Evolutionary conservation across 2,113 vertebrate species (phyloP).

Genomic region (Symphodus melops): DNA sequence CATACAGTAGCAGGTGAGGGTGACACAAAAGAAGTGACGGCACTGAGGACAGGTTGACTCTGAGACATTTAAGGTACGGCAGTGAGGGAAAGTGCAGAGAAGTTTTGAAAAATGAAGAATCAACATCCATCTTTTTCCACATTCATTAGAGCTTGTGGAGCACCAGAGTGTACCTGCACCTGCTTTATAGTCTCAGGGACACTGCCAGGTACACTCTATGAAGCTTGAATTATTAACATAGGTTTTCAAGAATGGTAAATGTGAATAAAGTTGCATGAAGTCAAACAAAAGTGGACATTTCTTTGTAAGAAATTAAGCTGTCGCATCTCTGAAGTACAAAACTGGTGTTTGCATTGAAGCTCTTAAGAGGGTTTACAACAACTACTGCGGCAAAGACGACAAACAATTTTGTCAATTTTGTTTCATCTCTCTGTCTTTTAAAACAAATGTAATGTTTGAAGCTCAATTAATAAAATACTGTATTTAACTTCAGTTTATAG

Average conservation of each 20-base stretch:
- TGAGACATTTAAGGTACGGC: slow-evolving; percentile 58
- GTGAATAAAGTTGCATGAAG: background rate
- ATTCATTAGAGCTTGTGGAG: slow-evolving; percentile 50
- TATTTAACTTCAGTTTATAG: no score
- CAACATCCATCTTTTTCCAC: slow-evolving; percentile 17
- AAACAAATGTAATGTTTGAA: no score
- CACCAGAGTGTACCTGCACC: slow-evolving; percentile 13
- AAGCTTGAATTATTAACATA: background rate
- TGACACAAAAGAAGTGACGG: slow-evolving; percentile 16
- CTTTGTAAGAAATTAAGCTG: background rate
- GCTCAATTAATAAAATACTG: no score
- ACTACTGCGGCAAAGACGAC: no score
- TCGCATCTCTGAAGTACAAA: background rate
- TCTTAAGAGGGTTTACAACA: no score
- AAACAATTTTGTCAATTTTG: no score
- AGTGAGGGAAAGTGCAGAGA: slow-evolving; percentile 71
- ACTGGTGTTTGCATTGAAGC: no score
- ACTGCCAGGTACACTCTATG: background rate
- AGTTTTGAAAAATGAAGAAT: slow-evolving; percentile 30
- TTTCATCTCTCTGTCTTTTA: no score
- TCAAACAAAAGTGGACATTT: background rate
- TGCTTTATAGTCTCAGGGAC: background rate
- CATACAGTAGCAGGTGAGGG: background rate
- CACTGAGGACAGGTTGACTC: slow-evolving; percentile 16
- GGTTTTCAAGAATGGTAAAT: background rate